A percentile compares a stretch with the other conserved stretches of the same genome.
phyloP scores from a whole-genome alignment of 2,113 vertebrate genomes.

The Syngnathoides biaculeatus region DNA sequence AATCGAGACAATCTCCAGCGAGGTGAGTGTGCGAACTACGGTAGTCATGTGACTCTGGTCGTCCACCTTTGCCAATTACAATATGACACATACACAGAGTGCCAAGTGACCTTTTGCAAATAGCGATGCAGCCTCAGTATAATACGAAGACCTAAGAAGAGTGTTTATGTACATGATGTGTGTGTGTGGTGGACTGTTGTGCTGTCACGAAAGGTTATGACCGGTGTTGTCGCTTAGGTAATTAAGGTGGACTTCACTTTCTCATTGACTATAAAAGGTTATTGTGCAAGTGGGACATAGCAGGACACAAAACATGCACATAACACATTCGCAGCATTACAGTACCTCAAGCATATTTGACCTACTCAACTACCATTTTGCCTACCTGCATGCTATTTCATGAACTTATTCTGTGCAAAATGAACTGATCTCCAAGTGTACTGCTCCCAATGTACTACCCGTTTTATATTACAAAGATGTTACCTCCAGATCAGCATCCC shows the following conservation, averaged over 20 bases:
- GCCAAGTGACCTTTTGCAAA: conserved; percentile 25
- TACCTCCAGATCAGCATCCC: too few species aligned
- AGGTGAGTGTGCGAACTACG: too few species aligned
- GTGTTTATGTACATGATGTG: neutral
- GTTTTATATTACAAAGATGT: neutral
- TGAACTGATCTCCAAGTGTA: neutral
- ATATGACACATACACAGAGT: too few species aligned
- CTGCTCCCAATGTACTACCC: neutral
- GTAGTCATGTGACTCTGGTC: too few species aligned
- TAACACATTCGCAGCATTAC: neutral
- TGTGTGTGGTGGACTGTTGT: neutral
- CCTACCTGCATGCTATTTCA: neutral
- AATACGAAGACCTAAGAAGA: neutral
- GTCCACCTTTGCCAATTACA: too few species aligned
- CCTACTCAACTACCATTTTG: conserved; percentile 24
- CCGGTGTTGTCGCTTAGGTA: conserved; percentile 31
- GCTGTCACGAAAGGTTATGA: conserved; percentile 8
- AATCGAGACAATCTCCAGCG: too few species aligned
- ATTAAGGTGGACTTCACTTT: conserved; percentile 29
- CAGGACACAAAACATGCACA: conserved; percentile 3
- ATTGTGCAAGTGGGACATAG: conserved; percentile 46
- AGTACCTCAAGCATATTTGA: conserved; percentile 1
- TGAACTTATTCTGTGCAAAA: neutral
- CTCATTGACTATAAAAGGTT: conserved; percentile 53
- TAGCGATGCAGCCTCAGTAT: neutral